phyloP scores from a whole-genome alignment of 1,140 invertebrate genomes.

The Brachionus sp. region DNA sequence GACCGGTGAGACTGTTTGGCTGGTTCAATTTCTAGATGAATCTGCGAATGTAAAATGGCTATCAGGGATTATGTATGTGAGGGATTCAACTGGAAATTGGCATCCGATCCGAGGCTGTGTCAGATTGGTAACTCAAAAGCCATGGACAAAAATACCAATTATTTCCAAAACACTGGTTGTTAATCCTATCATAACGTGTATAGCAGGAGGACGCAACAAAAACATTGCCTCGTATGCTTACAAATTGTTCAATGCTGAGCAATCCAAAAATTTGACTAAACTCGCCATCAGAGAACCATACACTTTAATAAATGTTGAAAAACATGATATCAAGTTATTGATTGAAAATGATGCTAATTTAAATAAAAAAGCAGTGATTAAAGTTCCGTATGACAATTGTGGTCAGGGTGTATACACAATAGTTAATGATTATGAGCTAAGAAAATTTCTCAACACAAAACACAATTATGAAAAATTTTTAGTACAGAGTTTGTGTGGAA shows the following conservation, averaged over 20 bases:
- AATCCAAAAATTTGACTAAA: neutral
- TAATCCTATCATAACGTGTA: slow-evolving; percentile 14
- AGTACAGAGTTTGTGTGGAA: slow-evolving; percentile 3
- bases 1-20: neutral
- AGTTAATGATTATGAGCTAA: slow-evolving; percentile 3
- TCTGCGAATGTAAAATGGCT: neutral
- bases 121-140: slow-evolving; percentile 2
- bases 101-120: slow-evolving; percentile 11
- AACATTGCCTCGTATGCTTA: slow-evolving; percentile 8
- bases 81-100: neutral
- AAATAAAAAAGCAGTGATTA: slow-evolving; percentile 1
- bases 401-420: slow-evolving; percentile 39
- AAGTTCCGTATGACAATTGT: slow-evolving; percentile 36
- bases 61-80: neutral
- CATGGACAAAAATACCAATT: slow-evolving; percentile 28
- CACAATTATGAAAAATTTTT: slow-evolving; percentile 27
- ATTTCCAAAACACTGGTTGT: slow-evolving; percentile 13
- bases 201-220: slow-evolving; percentile 35
- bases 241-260: slow-evolving; percentile 27
- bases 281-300: neutral
- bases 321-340: neutral
- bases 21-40: neutral
- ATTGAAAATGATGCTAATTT: neutral
- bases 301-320: neutral
- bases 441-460: neutral